Conservation (phyloP, 1,140 invertebrate species). For the Thaumatotibia leucotreta region DNA sequence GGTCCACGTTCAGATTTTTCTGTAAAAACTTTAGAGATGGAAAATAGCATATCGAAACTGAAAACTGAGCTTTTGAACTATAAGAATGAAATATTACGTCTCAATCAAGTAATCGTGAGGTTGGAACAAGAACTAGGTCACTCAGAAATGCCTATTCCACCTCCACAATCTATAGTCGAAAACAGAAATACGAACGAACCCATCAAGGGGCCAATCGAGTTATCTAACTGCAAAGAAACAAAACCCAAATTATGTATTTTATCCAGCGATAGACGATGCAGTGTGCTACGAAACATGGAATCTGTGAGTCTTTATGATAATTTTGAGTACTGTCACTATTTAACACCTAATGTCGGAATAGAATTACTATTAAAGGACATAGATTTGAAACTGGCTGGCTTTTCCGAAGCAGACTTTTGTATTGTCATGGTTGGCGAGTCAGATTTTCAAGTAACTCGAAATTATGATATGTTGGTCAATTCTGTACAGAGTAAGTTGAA, state of each 20-base stretch:
- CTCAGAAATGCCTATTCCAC: not conserved
- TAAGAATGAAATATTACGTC: not conserved
- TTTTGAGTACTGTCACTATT: not conserved
- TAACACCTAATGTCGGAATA: not conserved
- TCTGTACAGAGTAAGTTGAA: not conserved
- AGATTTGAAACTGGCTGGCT: not conserved
- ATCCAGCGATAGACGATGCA: not conserved
- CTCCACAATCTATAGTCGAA: not conserved
- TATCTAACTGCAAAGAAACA: not conserved
- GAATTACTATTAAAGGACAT: not conserved
- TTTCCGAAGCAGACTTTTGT: not conserved
- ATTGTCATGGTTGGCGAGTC: not conserved
- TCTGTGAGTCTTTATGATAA: not conserved
- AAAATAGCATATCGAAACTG: not conserved
- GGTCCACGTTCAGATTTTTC: not conserved
- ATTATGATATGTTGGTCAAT: not conserved
- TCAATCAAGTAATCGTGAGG: not conserved
- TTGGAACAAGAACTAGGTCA: not conserved
- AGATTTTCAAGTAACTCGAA: not conserved
- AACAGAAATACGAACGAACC: not conserved
- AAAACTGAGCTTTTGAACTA: not conserved
- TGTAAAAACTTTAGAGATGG: not conserved
- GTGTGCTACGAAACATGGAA: not conserved
- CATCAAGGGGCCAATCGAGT: not conserved
- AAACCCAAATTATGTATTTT: not conserved